Percentiles rank a stretch among this genome's conserved stretches.
Evolutionary conservation across 2,113 vertebrate species (phyloP).

Genomic region (Anthoscopus minutus): DNA sequence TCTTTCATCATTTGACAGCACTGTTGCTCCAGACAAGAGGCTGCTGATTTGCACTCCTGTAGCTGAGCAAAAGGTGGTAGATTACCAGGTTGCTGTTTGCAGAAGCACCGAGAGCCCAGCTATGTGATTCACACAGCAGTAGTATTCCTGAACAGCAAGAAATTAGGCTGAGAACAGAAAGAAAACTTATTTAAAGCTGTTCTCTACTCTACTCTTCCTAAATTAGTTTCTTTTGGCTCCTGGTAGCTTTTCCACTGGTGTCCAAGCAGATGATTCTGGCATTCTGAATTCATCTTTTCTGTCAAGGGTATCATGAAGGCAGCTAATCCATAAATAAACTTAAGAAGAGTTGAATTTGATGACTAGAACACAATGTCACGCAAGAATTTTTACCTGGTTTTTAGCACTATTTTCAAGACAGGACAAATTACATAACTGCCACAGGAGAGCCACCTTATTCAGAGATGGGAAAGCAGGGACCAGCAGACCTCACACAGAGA

Average conservation of each 20-base stretch:
- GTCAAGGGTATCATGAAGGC: background rate
- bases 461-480: background rate
- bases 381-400: background rate
- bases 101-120: background rate
- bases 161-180: background rate
- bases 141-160: background rate
- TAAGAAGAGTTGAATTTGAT: background rate
- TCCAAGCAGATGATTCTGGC: background rate
- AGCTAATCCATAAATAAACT: background rate
- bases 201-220: background rate
- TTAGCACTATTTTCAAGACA: background rate
- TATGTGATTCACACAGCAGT: background rate
- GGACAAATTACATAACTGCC: background rate
- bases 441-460: background rate
- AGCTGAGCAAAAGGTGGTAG: background rate
- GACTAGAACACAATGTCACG: background rate
- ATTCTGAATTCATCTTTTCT: background rate
- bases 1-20: background rate
- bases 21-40: background rate
- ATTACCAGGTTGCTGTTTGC: background rate
- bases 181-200: background rate
- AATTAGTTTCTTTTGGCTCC: background rate
- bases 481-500: background rate
- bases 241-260: background rate
- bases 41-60: background rate